A percentile compares a stretch with the other conserved stretches of the same genome.
phyloP scores from a whole-genome alignment of 2,888 invertebrate genomes.

The Erebia ligea region DNA sequence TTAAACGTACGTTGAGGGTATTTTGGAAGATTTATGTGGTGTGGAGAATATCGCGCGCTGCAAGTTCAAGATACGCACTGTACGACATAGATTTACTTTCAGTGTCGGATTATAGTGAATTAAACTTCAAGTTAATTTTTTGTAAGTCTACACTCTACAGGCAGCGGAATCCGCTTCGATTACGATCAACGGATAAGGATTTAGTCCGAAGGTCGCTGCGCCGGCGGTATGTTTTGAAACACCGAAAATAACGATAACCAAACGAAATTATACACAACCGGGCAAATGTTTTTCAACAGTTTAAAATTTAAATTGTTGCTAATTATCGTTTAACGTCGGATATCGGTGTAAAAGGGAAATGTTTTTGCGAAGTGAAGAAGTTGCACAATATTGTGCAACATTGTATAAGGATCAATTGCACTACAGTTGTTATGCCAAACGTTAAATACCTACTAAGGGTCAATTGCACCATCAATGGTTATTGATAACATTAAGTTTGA shows the following conservation, averaged over 20 bases:
- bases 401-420: too few species aligned
- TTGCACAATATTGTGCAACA: conserved; percentile 7
- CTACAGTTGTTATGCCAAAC: too few species aligned
- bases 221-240: background rate
- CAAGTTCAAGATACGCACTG: too few species aligned
- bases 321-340: conserved; percentile 7
- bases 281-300: conserved; percentile 8
- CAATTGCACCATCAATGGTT: too few species aligned
- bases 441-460: too few species aligned
- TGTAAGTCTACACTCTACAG: background rate
- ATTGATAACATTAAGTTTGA: too few species aligned
- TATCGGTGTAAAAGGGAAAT: conserved; percentile 6
- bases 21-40: too few species aligned
- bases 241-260: background rate
- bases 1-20: too few species aligned
- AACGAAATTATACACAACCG: conserved; percentile 12
- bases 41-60: too few species aligned
- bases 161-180: conserved; percentile 3
- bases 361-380: background rate
- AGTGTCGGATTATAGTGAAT: too few species aligned
- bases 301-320: background rate
- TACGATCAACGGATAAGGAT: conserved; percentile 11
- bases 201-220: conserved; percentile 14
- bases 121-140: too few species aligned
- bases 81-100: too few species aligned